A percentile compares a stretch with the other conserved stretches of the same genome.
phyloP scores from a whole-genome alignment of 2,888 invertebrate species.

The Penaeus monodon region DNA sequence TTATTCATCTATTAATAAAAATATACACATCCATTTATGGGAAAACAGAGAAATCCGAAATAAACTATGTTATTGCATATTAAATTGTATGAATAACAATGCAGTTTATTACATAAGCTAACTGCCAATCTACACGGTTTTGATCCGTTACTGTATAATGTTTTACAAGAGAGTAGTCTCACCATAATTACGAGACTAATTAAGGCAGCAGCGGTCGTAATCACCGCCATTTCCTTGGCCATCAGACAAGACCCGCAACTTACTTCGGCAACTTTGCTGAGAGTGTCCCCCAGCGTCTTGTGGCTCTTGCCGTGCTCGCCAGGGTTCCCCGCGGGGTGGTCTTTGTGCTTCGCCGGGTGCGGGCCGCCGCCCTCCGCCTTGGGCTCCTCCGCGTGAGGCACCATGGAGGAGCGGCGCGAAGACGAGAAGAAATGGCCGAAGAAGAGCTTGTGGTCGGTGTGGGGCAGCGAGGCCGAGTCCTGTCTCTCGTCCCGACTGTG shows the following conservation, averaged over 20 bases:
- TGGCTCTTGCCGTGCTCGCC: slow-evolving; percentile 38
- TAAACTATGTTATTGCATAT: too few relatives aligned
- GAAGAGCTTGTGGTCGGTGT: slow-evolving; percentile 34
- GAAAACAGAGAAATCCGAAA: too few relatives aligned
- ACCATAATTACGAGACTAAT: too few relatives aligned
- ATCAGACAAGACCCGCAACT: not conserved
- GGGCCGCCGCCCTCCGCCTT: slow-evolving; percentile 11
- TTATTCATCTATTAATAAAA: too few relatives aligned
- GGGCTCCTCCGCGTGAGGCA: slow-evolving; percentile 26
- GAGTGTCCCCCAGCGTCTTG: slow-evolving; percentile 45
- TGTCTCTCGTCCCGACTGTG: slow-evolving; percentile 52
- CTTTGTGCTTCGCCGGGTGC: not conserved
- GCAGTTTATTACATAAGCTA: too few relatives aligned
- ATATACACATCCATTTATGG: too few relatives aligned
- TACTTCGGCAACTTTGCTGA: slow-evolving; percentile 54
- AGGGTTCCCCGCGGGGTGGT: slow-evolving; percentile 22
- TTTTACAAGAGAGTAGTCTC: too few relatives aligned
- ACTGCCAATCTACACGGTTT: too few relatives aligned
- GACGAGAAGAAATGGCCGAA: slow-evolving; percentile 43
- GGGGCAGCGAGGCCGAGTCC: slow-evolving; percentile 16
- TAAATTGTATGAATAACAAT: too few relatives aligned
- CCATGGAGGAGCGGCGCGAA: slow-evolving; percentile 44
- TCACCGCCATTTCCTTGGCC: too few relatives aligned
- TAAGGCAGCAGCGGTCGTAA: too few relatives aligned
- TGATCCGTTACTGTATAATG: too few relatives aligned